Conservation (phyloP, 1,140 invertebrate species). For the Tribolium castaneum region DNA sequence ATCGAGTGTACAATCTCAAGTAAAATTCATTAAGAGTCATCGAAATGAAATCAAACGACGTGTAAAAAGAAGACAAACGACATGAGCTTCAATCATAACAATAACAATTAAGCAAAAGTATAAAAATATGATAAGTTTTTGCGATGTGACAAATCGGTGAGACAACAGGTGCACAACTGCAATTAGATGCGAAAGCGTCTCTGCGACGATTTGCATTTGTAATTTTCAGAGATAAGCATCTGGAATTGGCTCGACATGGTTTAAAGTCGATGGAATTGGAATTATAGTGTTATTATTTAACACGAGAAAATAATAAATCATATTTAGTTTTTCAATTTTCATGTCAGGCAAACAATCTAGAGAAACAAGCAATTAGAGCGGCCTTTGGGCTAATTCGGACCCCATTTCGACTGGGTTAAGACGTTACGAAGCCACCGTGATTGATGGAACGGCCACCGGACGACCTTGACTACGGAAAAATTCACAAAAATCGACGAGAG, state of each 20-base stretch:
- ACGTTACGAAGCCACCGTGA: no score
- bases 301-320: not conserved
- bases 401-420: no score
- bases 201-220: slow-evolving; percentile 38
- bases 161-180: slow-evolving; percentile 1
- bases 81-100: slow-evolving; percentile 39
- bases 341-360: not conserved
- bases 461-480: no score
- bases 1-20: slow-evolving; percentile 16
- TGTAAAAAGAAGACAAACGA: slow-evolving; percentile 1
- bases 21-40: slow-evolving; percentile 22
- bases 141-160: not conserved
- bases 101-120: slow-evolving; percentile 23
- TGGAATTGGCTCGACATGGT: slow-evolving; percentile 6
- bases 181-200: slow-evolving; percentile 40
- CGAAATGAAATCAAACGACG: not conserved
- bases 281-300: not conserved
- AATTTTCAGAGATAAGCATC: slow-evolving; percentile 33
- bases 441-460: no score
- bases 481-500: no score
- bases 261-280: not conserved
- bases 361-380: no score
- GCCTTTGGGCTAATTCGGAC: no score
- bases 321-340: not conserved
- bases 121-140: not conserved